phyloP scores from a whole-genome alignment of 2,888 invertebrate species.

The Drosophila cognata region DNA sequence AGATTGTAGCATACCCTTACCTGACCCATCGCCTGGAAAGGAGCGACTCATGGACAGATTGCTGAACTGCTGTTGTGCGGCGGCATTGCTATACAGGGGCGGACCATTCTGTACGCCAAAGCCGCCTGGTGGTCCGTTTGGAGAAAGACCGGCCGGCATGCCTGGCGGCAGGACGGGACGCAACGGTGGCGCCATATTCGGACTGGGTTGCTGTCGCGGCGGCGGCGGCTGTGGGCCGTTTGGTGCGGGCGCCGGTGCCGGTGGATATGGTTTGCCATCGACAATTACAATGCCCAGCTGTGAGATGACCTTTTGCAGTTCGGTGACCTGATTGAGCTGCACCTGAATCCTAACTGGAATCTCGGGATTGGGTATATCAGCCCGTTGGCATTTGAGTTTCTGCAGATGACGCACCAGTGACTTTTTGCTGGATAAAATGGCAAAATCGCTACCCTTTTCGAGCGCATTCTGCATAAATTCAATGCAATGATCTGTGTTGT shows the following conservation, averaged over 20 bases:
- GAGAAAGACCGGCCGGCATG: constrained; percentile 83
- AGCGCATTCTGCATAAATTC: constrained; percentile 92
- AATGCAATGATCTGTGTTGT: constrained; percentile 95
- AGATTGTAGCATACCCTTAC: constrained; percentile 70
- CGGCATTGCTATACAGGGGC: constrained; percentile 83
- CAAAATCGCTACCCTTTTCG: constrained; percentile 92
- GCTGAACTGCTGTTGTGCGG: constrained; percentile 82
- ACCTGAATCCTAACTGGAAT: constrained; percentile 93
- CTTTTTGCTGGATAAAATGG: constrained; percentile 93
- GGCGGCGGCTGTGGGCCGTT: constrained; percentile 82
- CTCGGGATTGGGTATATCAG: constrained; percentile 95
- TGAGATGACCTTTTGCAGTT: constrained; percentile 91
- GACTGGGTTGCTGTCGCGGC: constrained; percentile 84
- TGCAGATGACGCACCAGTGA: constrained; percentile 90
- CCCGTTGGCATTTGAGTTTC: constrained; percentile 92
- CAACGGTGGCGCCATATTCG: constrained; percentile 84
- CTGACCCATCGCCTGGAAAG: constrained; percentile 83
- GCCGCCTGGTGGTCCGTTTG: constrained; percentile 80
- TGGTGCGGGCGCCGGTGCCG: constrained; percentile 79
- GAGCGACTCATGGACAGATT: constrained; percentile 84
- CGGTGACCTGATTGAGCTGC: constrained; percentile 92
- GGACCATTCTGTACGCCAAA: constrained; percentile 83
- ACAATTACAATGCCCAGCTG: constrained; percentile 93
- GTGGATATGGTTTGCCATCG: constrained; percentile 92
- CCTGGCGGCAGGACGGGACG: constrained; percentile 83